A percentile compares a stretch with the other conserved stretches of the same genome.
These are phyloP conservation scores for Musca vetustissima DNA, from an alignment of 1,140 invertebrate species.

Conservation along the genomic window DNA sequence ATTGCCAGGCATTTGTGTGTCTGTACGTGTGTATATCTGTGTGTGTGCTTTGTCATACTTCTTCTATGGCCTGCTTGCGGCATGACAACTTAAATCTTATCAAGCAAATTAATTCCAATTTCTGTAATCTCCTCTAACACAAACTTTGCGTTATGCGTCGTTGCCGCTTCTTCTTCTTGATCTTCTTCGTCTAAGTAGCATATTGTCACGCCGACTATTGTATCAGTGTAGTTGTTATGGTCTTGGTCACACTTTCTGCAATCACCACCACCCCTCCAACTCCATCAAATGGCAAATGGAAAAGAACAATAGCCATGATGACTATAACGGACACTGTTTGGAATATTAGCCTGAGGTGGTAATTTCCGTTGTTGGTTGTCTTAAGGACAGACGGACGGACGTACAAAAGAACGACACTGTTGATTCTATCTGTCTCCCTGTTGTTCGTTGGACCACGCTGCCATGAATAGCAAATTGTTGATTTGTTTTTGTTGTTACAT, in stretches of 20 bases:
- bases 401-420: not conserved
- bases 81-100: conserved; percentile 21
- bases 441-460: no score
- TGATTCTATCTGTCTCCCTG: not conserved
- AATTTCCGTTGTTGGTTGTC: conserved; percentile 16
- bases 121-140: conserved; percentile 11
- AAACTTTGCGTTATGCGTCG: not conserved
- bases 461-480: no score
- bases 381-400: no score
- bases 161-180: no score
- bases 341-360: conserved; percentile 11
- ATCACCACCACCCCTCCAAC: no score
- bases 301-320: no score
- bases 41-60: not conserved
- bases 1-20: not conserved
- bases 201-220: no score
- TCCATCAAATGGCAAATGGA: no score
- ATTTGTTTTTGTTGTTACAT: no score
- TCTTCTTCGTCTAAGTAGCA: no score
- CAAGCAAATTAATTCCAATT: conserved; percentile 19
- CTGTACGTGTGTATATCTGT: no score
- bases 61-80: not conserved
- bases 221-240: not conserved
- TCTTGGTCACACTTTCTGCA: not conserved
- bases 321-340: no score